Conservation (phyloP, 2,113 vertebrate genomes). For the Penelope pileata region DNA sequence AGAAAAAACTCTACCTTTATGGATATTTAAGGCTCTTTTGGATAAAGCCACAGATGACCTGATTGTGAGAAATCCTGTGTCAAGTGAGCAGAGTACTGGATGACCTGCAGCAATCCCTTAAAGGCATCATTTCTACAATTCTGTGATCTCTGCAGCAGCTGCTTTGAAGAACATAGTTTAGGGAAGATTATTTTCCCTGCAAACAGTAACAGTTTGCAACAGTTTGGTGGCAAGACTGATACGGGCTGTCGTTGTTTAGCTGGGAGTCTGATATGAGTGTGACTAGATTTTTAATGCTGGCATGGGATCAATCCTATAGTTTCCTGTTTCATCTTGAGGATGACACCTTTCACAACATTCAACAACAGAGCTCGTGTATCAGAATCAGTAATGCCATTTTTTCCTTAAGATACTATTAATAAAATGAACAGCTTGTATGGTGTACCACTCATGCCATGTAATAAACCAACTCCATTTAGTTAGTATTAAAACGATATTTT, state of each 20-base stretch:
- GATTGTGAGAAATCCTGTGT: background rate
- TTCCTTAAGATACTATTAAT: background rate
- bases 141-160: background rate
- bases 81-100: background rate
- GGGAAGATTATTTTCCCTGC: background rate
- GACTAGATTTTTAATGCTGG: background rate
- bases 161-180: background rate
- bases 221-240: background rate
- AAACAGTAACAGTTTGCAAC: too few species aligned
- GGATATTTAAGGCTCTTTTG: background rate
- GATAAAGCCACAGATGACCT: background rate
- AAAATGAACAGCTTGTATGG: background rate
- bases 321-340: background rate
- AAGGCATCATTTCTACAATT: background rate
- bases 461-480: background rate
- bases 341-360: background rate
- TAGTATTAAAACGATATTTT: background rate
- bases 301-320: background rate
- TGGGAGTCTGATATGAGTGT: rapidly evolving
- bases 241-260: background rate
- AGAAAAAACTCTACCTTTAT: background rate
- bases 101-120: background rate
- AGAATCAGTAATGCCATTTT: background rate
- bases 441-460: background rate
- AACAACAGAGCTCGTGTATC: background rate